Evolutionary conservation across 2,113 vertebrate species (phyloP), one percentile per base, ranked within the genome.

Genomic region (Solenodon paradoxus): DNA sequence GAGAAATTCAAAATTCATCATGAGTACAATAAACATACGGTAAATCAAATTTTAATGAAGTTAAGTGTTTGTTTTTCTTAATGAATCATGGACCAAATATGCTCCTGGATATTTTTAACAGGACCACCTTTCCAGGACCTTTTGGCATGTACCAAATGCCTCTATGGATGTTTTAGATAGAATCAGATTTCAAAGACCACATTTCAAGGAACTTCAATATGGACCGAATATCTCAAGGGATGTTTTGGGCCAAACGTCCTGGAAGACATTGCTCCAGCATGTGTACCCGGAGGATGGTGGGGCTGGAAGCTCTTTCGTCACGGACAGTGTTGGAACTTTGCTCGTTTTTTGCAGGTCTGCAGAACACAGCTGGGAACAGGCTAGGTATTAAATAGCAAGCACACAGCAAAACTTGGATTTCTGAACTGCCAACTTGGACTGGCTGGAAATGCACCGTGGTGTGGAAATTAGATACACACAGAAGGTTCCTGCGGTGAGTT

Each of bases 391-490:
- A 90, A 64, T 38, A 59, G 72, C 85, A 55, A 92, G 77, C 72
- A 72, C 30, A 4, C 35, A 71, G 72, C 72, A 72, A 28, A 49
- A 78, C 71, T 63, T 66, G 88, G 35, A 26, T 49, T 47, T 45
- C 77, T 38, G 38, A 22, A 61, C 81, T 92, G 85, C 93, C 94
- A 95, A 40, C 71, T 38, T 47, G 47, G 47, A 87, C 87, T 80
- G 91, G 59, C 75, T 38, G 38, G 85, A 81, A 72, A 66, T 57
- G 53, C 88, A 84, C 59, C 6, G 1, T 55, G 49, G 59, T 64
- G 8, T 90, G 85, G 85, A 93, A 91, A 96, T 91, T 26, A 82
- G 95, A 69, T 53, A n/a, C 55, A 75, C 40, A 12, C 53, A 47
- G 57, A n/a, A 88, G 74, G 59, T n/a, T 53, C 68, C 83, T 5